A percentile compares a stretch with the other conserved stretches of the same genome.
Conservation (phyloP, 1,140 invertebrate species). For the Alviniconcha marisindica region DNA sequence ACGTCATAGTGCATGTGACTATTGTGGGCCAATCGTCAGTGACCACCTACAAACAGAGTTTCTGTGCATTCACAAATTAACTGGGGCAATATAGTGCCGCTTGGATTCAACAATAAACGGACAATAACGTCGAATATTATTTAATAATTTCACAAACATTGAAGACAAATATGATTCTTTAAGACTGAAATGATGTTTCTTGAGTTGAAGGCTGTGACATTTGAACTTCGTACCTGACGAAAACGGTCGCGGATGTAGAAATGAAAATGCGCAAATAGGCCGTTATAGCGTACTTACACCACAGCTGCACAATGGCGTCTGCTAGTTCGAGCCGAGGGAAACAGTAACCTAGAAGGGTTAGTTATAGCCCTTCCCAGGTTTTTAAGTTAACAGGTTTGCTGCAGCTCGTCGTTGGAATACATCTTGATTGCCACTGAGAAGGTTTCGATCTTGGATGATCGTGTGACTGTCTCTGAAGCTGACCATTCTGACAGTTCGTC, state of each 20-base stretch:
- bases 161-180: neutral
- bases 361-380: conserved; percentile 38
- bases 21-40: conserved; percentile 6
- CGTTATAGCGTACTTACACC: conserved; percentile 30
- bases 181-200: no score
- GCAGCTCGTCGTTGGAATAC: conserved; percentile 8
- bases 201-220: neutral
- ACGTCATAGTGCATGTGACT: conserved; percentile 23
- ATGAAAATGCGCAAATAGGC: neutral
- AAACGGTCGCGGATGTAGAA: conserved; percentile 35
- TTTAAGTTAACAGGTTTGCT: conserved; percentile 36
- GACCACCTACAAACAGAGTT: neutral
- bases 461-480: neutral
- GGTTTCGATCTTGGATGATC: neutral
- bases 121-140: neutral
- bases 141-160: neutral
- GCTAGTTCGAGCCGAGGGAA: conserved; percentile 30
- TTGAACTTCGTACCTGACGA: neutral
- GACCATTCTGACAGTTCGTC: neutral
- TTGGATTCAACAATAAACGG: neutral
- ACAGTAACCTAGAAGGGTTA: conserved; percentile 19
- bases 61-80: neutral
- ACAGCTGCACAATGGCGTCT: conserved; percentile 38
- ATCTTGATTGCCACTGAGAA: conserved; percentile 3
- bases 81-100: conserved; percentile 26